phyloP scores from a whole-genome alignment of 2,113 vertebrate genomes.

The Setophaga coronata region DNA sequence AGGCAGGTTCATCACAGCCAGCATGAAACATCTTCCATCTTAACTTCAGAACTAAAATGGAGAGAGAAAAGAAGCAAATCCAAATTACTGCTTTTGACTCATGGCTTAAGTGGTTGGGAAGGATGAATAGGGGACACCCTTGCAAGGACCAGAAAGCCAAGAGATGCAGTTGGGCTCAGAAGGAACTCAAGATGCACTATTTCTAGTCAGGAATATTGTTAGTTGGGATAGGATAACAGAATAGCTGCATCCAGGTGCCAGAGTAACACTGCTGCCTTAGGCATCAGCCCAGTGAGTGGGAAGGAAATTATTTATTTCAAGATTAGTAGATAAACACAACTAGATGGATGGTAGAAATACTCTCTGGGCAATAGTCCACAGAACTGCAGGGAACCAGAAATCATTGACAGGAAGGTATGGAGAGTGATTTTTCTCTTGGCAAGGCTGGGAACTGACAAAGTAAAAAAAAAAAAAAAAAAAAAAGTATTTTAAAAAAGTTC shows the following conservation, averaged over 20 bases:
- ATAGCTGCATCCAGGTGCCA: not conserved
- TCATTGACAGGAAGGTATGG: not conserved
- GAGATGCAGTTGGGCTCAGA: not conserved
- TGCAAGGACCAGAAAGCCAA: not conserved
- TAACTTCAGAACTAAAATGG: not conserved
- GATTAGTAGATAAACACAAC: not conserved
- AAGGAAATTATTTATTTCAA: not conserved
- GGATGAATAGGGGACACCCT: not conserved
- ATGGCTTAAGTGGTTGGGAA: not conserved
- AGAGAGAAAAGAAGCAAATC: not conserved
- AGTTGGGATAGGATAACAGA: not conserved
- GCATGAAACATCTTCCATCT: not conserved
- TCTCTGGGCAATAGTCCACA: constrained; percentile 2
- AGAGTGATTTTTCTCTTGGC: not conserved
- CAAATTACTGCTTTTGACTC: not conserved
- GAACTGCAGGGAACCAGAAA: not conserved
- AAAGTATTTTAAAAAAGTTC: not conserved
- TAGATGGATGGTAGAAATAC: not conserved
- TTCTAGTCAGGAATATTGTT: not conserved
- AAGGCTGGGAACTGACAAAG: not conserved
- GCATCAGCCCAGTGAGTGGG: not conserved
- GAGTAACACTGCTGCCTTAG: not conserved
- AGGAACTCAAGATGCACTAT: not conserved
- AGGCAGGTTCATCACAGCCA: not conserved
- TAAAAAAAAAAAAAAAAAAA: not conserved